phyloP scores from a whole-genome alignment of 2,888 invertebrate species.

The Blastobasis adustella region DNA sequence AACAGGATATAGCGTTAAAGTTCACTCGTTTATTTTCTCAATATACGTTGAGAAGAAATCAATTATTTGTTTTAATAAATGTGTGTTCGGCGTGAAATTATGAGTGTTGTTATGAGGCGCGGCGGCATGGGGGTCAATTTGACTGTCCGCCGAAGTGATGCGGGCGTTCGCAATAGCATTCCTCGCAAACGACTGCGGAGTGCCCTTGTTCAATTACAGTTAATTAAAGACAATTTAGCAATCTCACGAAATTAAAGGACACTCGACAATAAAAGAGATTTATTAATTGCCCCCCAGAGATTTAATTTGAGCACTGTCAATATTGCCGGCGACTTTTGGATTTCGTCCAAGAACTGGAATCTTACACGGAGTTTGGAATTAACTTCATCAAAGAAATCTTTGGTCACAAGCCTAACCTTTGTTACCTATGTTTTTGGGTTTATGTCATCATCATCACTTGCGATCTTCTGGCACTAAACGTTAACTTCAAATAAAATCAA shows the following conservation, averaged over 20 bases:
- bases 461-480: too few species aligned
- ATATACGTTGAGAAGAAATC: conserved; percentile 32
- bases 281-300: conserved; percentile 40
- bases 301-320: conserved; percentile 18
- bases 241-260: conserved; percentile 60
- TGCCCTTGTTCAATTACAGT: conserved; percentile 63
- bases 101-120: conserved; percentile 20
- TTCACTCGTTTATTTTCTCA: conserved; percentile 29
- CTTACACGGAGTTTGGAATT: too few species aligned
- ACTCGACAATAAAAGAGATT: conserved; percentile 65
- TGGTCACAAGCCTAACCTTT: too few species aligned
- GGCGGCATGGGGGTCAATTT: conserved; percentile 44
- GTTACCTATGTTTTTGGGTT: too few species aligned
- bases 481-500: too few species aligned
- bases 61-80: conserved; percentile 28
- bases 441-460: too few species aligned
- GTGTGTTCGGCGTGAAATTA: conserved; percentile 42
- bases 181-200: conserved; percentile 51
- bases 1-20: conserved; percentile 32
- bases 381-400: too few species aligned
- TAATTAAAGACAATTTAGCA: conserved; percentile 74
- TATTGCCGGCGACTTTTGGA: not conserved
- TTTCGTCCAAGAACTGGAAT: not conserved
- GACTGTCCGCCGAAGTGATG: conserved; percentile 40
- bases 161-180: conserved; percentile 65